Base-by-base conservation (phyloP, 1,140 invertebrate genomes). In the Gryllus bimaculatus region DNA sequence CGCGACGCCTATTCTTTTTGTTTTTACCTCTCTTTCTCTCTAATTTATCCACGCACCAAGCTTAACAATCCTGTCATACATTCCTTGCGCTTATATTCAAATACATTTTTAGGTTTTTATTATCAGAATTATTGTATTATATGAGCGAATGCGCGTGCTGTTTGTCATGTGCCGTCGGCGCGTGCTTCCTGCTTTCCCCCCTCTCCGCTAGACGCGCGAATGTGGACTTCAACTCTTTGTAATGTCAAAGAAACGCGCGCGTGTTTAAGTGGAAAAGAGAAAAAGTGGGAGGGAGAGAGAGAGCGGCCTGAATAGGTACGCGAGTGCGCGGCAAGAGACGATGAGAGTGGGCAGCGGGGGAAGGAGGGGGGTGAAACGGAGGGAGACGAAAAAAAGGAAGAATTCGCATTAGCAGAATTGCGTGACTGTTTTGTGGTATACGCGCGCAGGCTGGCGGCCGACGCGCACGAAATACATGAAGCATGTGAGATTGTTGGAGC, bases 361-460 rank as follows among this genome's bases (percentile, higher is more conserved):
- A n/a, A n/a, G n/a, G n/a, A n/a, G n/a, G n/a, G n/a, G n/a, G n/a
- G 48, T 18, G 66, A 39, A 39, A 75, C 26, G 74, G 8, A 8
- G 26, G 74, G 74, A 15, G 26, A 20, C n/a, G 20, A 75, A 75
- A 10, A 20, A 75, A 39, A 39, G 74, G 26, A 75, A 75, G 54
- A 66, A 66, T 66, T 66, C 54, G 54, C 54, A 66, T 66, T 66
- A 66, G 54, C 54, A 66, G 54, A 66, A 66, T 66, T 66, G 54
- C 54, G 54, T 66, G 54, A 66, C 54, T 66, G 54, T 66, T 66
- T 66, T 66, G 54, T 66, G 18, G 54, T 18, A 66, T 66, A 66
- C 18, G 18, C 54, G 54, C 54, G 26, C 26, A 5, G 26, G 26
- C 26, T 39, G 26, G 26, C 26, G 26, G 26, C 26, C 26, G 26